Evolutionary conservation across 1,140 invertebrate genomes (phyloP).

Genomic region (Aplysia californica): DNA sequence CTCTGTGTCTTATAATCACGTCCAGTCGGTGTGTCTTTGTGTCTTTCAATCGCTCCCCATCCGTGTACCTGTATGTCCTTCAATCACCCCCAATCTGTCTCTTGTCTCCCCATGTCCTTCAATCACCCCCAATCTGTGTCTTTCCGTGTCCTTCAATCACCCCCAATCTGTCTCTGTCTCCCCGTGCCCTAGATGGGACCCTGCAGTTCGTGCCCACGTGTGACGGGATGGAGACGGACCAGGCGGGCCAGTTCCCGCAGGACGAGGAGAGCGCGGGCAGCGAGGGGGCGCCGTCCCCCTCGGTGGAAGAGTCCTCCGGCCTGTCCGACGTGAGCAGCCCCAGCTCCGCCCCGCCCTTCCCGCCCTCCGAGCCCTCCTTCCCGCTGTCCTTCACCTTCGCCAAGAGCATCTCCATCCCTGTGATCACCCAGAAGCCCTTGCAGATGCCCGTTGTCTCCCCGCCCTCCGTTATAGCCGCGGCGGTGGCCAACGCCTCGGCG

Average conservation of each 20-base stretch:
- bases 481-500: background rate
- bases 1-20: no score
- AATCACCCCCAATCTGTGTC: no score
- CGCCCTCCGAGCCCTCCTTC: background rate
- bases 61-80: no score
- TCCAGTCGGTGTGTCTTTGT: no score
- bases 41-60: no score
- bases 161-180: no score
- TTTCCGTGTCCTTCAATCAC: no score
- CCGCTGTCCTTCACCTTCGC: slow-evolving; percentile 22
- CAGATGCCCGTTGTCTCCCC: background rate
- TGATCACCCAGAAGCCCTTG: background rate
- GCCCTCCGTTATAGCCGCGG: background rate
- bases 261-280: slow-evolving; percentile 88
- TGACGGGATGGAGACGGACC: slow-evolving; percentile 85
- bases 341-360: slow-evolving; percentile 26
- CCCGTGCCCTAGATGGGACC: slow-evolving; percentile 79
- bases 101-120: no score
- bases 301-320: slow-evolving; percentile 55
- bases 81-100: no score
- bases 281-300: slow-evolving; percentile 67
- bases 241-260: slow-evolving; percentile 81
- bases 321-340: slow-evolving; percentile 60
- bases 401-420: slow-evolving; percentile 20
- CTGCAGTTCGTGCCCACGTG: slow-evolving; percentile 92